These are phyloP conservation scores for Chrysodeixis includens DNA, from an alignment of 2,888 invertebrate genomes.

Conservation along the genomic window DNA sequence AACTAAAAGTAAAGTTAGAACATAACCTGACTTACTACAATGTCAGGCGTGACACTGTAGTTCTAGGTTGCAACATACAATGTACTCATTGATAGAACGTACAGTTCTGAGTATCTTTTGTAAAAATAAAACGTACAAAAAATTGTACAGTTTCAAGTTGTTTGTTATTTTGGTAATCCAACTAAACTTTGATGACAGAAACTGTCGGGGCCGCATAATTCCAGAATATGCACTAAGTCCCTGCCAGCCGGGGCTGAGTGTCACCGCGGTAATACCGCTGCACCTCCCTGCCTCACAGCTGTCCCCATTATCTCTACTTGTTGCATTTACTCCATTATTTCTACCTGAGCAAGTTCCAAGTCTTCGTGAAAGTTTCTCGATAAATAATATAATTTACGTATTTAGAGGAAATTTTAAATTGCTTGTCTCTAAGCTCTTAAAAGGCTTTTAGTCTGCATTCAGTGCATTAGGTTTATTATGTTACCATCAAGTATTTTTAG, in stretches of 20 bases:
- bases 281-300: neutral
- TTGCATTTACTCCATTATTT: constrained; percentile 14
- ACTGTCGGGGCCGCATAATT: neutral
- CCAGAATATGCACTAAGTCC: neutral
- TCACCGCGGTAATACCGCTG: neutral
- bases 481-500: too few species aligned
- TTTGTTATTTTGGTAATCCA: neutral
- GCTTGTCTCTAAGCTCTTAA: neutral
- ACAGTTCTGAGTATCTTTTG: too few species aligned
- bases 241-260: neutral
- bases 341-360: neutral
- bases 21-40: too few species aligned
- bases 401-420: constrained; percentile 9
- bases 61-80: too few species aligned
- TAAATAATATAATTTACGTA: constrained; percentile 10
- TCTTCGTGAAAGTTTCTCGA: constrained; percentile 2
- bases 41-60: too few species aligned
- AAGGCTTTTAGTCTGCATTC: neutral
- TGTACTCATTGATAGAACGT: too few species aligned
- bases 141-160: too few species aligned
- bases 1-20: too few species aligned
- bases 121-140: too few species aligned
- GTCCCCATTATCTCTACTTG: constrained; percentile 10
- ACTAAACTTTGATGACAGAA: neutral
- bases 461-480: neutral